Conservation (phyloP, 2,888 invertebrate genomes). For the Odiellus spinosus region DNA sequence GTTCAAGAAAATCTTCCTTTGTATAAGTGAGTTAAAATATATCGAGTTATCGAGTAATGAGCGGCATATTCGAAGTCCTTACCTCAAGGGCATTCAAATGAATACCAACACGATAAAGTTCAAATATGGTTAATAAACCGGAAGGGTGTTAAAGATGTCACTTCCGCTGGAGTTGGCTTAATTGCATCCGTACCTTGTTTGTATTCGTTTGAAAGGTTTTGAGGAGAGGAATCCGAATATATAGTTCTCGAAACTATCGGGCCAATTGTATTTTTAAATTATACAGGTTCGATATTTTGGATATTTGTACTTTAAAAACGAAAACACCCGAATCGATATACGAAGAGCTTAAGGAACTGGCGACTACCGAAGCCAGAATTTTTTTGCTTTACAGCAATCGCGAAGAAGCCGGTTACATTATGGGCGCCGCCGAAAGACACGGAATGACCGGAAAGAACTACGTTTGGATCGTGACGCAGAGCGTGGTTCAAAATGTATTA, state of each 20-base stretch:
- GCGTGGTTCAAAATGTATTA: constrained; percentile 51
- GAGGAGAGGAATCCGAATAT: too few species aligned
- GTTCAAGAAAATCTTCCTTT: constrained; percentile 37
- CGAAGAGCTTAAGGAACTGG: constrained; percentile 56
- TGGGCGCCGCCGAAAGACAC: constrained; percentile 51
- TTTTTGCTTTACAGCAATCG: constrained; percentile 79
- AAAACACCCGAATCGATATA: constrained; percentile 39
- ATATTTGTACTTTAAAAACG: constrained; percentile 36
- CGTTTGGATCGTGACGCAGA: constrained; percentile 92
- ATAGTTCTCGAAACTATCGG: too few species aligned
- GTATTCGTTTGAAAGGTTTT: too few species aligned
- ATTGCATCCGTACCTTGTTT: too few species aligned
- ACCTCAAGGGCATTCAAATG: too few species aligned
- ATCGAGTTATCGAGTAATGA: too few species aligned
- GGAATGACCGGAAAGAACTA: constrained; percentile 75
- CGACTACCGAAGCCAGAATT: constrained; percentile 76
- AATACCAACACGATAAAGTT: too few species aligned
- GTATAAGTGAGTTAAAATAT: too few species aligned
- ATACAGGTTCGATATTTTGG: constrained; percentile 61
- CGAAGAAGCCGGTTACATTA: constrained; percentile 67
- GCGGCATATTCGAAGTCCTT: too few species aligned
- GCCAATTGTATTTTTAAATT: background rate
- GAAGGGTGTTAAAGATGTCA: too few species aligned
- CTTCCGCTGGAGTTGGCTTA: too few species aligned
- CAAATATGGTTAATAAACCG: too few species aligned